These are phyloP conservation scores for Nipponia nippon DNA, from an alignment of 2,113 vertebrate species.

Conservation along the genomic window DNA sequence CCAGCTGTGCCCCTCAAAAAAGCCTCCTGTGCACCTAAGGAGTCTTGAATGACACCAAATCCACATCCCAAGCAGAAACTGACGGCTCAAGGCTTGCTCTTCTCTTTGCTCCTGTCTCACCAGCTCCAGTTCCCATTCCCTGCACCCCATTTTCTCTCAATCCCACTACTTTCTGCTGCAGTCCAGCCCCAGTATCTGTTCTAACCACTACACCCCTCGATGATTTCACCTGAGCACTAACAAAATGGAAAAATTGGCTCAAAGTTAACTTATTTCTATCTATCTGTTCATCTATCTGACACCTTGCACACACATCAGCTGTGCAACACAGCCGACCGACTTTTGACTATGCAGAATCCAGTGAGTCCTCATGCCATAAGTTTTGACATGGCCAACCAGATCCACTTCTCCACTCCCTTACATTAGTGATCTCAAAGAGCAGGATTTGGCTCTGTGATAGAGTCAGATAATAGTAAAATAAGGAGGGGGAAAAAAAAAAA, in stretches of 20 bases:
- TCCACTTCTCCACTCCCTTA: neutral
- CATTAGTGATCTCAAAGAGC: neutral
- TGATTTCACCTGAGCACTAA: neutral
- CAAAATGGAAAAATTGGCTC: neutral
- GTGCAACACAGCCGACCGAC: neutral
- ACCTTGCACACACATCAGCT: neutral
- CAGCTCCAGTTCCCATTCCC: neutral
- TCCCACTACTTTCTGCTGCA: neutral
- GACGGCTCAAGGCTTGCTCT: neutral
- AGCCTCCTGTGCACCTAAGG: neutral
- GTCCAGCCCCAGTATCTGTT: neutral
- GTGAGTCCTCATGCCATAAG: accelerated
- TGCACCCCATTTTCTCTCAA: neutral
- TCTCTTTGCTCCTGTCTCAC: neutral
- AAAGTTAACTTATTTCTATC: neutral
- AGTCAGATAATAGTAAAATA: neutral
- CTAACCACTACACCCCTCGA: neutral
- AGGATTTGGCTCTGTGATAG: neutral
- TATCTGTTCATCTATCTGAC: neutral
- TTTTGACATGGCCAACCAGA: neutral
- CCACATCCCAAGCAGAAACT: neutral
- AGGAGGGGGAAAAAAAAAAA: no score
- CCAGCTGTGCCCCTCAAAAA: neutral
- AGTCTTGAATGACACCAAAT: neutral
- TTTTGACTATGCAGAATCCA: neutral